A percentile compares a stretch with the other conserved stretches of the same genome.
phyloP scores from a whole-genome alignment of 1,140 invertebrate genomes.

The Eurosta solidaginis region DNA sequence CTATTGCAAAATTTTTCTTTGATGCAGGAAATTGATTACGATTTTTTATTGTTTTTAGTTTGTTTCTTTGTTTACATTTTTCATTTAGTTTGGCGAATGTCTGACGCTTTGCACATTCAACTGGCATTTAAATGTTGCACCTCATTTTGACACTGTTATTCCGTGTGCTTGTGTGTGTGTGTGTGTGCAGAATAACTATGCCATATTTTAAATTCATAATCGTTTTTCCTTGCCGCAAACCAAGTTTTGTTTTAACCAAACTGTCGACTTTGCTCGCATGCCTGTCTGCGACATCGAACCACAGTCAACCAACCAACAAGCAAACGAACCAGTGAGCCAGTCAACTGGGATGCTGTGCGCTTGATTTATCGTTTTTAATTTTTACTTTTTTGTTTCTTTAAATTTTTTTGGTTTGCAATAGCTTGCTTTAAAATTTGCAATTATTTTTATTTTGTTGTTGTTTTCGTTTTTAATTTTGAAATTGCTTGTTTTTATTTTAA shows the following conservation, averaged over 20 bases:
- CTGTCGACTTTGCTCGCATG: neutral
- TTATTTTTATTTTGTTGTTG: neutral
- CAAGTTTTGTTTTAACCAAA: neutral
- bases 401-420: neutral
- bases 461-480: neutral
- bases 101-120: too few relatives aligned
- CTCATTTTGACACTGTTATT: neutral
- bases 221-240: neutral
- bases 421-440: neutral
- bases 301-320: neutral
- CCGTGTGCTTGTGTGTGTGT: neutral
- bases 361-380: neutral
- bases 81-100: neutral
- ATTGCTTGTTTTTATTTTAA: neutral
- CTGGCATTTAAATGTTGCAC: slow-evolving; percentile 19
- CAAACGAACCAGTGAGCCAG: too few relatives aligned
- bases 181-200: too few relatives aligned
- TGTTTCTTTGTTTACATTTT: neutral
- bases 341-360: neutral
- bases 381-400: neutral
- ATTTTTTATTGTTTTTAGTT: neutral
- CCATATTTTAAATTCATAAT: too few relatives aligned
- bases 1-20: neutral
- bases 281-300: neutral
- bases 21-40: neutral